Percentiles rank a stretch among this genome's conserved stretches.
Conservation (phyloP, 1,140 invertebrate genomes). For the Mizuhopecten yessoensis region DNA sequence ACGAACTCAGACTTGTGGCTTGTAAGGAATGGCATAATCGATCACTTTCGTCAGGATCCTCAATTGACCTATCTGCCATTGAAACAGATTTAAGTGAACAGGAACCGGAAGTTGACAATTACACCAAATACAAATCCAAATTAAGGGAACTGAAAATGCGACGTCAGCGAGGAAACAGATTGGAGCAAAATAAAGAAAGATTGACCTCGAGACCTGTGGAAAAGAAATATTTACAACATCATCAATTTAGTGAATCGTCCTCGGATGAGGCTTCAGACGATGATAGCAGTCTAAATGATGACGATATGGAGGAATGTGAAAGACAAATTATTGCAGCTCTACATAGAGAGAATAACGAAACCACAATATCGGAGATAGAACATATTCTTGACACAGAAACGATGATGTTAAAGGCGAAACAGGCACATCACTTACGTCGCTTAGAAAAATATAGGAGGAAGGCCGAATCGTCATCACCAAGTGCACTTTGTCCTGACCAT, state of each 20-base stretch:
- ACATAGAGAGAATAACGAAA: neutral
- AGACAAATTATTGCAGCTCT: neutral
- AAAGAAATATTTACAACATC: neutral
- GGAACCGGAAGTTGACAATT: neutral
- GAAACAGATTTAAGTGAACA: neutral
- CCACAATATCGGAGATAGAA: neutral
- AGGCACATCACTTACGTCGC: neutral
- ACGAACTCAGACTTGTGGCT: neutral
- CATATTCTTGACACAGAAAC: neutral
- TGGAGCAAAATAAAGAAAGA: neutral
- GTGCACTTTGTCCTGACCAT: neutral
- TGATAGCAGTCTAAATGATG: neutral
- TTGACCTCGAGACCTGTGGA: neutral
- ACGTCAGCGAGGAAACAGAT: neutral
- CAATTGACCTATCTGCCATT: neutral
- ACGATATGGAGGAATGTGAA: neutral
- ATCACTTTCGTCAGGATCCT: neutral
- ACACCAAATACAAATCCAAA: neutral
- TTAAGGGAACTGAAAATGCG: neutral
- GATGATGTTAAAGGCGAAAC: neutral
- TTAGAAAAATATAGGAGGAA: neutral
- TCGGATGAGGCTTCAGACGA: neutral
- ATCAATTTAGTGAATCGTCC: neutral
- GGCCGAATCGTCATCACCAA: neutral
- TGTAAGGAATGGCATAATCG: constrained; percentile 18